Conservation (phyloP, 2,797 vertebrate species). For the Pelochelys cantorii region DNA sequence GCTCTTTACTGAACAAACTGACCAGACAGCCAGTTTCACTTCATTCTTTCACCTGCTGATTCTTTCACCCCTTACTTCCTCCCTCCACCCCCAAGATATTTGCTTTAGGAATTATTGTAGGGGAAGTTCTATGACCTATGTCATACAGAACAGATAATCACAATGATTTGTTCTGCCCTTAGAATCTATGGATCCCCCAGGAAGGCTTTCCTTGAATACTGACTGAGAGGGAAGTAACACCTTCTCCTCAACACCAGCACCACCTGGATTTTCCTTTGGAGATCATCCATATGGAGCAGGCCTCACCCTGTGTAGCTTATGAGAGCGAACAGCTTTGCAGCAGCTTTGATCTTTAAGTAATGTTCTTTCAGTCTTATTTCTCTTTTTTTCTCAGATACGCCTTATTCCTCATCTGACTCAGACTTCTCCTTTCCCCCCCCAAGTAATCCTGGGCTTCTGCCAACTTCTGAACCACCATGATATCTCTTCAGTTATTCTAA, state of each 20-base stretch:
- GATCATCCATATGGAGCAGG: not conserved
- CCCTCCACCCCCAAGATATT: too few species aligned
- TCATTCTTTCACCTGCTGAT: not conserved
- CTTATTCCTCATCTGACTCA: not conserved
- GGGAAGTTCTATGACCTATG: not conserved
- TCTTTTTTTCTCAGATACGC: not conserved
- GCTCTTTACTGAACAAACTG: not conserved
- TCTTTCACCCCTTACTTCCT: too few species aligned
- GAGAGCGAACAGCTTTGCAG: not conserved
- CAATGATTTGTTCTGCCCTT: not conserved
- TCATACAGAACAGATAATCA: not conserved
- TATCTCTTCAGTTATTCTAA: not conserved
- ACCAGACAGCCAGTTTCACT: not conserved
- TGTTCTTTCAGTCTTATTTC: not conserved
- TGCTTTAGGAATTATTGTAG: not conserved
- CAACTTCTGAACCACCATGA: not conserved
- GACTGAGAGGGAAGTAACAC: not conserved
- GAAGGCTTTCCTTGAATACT: not conserved
- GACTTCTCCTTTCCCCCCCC: not conserved
- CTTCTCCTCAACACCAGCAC: not conserved
- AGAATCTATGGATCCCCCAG: not conserved
- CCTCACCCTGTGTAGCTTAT: not conserved
- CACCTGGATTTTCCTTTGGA: not conserved
- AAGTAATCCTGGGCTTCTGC: not conserved
- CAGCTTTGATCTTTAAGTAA: not conserved